Conservation (phyloP, 1,140 invertebrate species). For the Drosophila eugracilis region DNA sequence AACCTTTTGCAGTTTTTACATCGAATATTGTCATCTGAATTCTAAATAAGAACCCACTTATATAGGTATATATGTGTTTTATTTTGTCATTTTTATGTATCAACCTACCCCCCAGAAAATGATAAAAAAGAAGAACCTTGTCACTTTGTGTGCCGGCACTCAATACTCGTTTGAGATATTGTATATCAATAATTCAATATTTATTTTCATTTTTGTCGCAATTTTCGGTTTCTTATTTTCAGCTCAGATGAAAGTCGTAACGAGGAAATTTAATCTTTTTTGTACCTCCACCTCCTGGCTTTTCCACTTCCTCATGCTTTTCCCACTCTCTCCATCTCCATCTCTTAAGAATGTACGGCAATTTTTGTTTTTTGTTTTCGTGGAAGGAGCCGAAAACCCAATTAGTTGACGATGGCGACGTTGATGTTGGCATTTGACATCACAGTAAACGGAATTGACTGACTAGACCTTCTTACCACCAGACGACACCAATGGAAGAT, state of each 20-base stretch:
- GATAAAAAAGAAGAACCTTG: constrained; percentile 32
- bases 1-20: constrained; percentile 38
- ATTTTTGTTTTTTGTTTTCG: constrained; percentile 42
- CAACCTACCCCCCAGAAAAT: constrained; percentile 13
- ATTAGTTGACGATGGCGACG: constrained; percentile 68
- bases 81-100: constrained; percentile 39
- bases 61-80: constrained; percentile 30
- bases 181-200: constrained; percentile 82
- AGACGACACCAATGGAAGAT: constrained; percentile 58
- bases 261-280: constrained; percentile 80
- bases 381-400: constrained; percentile 67
- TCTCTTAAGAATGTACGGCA: constrained; percentile 16
- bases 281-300: constrained; percentile 59
- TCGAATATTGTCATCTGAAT: constrained; percentile 64
- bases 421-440: constrained; percentile 71
- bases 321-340: neutral
- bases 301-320: constrained; percentile 32
- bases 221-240: constrained; percentile 60
- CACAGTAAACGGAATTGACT: constrained; percentile 15
- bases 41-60: constrained; percentile 61
- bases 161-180: constrained; percentile 60
- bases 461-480: constrained; percentile 8
- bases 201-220: constrained; percentile 69
- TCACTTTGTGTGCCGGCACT: constrained; percentile 7
- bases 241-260: constrained; percentile 62